Percentiles rank a stretch among this genome's conserved stretches.
phyloP scores from a whole-genome alignment of 2,797 vertebrate species.

The Spinus pinus region DNA sequence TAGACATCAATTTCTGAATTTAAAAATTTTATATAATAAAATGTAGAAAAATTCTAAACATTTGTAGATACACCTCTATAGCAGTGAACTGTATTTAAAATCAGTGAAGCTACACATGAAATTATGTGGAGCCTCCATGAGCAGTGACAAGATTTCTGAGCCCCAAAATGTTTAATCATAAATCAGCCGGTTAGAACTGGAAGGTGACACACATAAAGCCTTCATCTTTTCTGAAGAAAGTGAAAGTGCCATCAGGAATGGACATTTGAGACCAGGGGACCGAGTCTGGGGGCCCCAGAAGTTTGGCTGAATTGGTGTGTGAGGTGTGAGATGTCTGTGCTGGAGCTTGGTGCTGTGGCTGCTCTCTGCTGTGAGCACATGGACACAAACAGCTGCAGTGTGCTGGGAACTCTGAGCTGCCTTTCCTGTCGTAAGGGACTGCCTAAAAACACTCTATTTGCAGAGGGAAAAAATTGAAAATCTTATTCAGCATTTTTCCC shows the following conservation, averaged over 20 bases:
- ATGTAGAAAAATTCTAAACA: neutral
- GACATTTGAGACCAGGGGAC: neutral
- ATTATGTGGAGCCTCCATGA: neutral
- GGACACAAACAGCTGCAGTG: neutral
- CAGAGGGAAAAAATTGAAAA: neutral
- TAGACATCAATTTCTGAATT: neutral
- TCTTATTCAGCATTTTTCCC: constrained; percentile 11
- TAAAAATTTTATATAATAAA: neutral
- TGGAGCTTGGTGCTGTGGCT: fast-evolving
- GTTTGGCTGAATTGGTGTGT: neutral
- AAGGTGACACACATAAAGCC: neutral
- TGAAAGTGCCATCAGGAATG: neutral
- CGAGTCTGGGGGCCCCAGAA: neutral
- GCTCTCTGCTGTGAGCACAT: neutral
- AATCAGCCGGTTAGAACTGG: neutral
- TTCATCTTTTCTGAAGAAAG: neutral
- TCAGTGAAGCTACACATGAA: neutral
- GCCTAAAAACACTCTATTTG: neutral
- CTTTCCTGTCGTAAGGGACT: neutral
- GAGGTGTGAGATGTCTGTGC: neutral
- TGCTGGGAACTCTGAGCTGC: neutral
- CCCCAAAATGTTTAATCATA: neutral
- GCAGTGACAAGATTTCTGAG: neutral
- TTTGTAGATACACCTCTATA: neutral
- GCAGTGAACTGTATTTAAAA: neutral